Evolutionary conservation across 2,113 vertebrate species (phyloP), one percentile per base, ranked within the genome.

Genomic region (Pitta sordida): DNA sequence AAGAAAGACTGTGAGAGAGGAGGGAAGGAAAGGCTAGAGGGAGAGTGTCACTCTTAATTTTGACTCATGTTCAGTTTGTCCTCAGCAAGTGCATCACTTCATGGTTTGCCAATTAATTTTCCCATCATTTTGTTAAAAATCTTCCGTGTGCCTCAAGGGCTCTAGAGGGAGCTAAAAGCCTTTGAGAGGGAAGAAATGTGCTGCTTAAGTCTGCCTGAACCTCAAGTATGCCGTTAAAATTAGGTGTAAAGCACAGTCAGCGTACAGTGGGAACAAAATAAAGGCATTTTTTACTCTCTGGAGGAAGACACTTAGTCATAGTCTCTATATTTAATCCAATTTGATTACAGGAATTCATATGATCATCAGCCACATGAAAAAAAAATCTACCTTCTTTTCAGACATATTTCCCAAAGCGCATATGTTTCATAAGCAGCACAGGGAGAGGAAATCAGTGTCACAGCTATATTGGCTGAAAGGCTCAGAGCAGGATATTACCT

Each of bases 121-220:
- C 4, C 23, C 49, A 41, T 84, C 8, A 2, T 85, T 82, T 52
- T 51, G 34, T 85, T 53, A 58, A 55, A 62, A 90, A 52, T 59
- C 46, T 26, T 52, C 39, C 7, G 0, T 71, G 62, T 86, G 32
- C 60, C 64, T 81, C 60, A 52, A 59, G 55, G 80, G 65, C 97
- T 96, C 90, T 95, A 97, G 95, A 94, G 96, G 97, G 97, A 95
- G 96, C 97, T 90, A 92, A 68, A 97, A 90, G 86, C 78, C 93
- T 95, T 79, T 87, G 32, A 62, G 90, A 96, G 56, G 13, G 26
- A 90, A 53, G 21, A 1, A 1, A 4, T 3, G 18, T 1, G 1
- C 71, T 44, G 14, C 18, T 8, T 27, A 75, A 36, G 5, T 76
- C 55, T 41, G 24, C 18, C 85, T 43, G 53, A 87, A 52, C 51